A percentile compares a stretch with the other conserved stretches of the same genome.
These are phyloP conservation scores for Sebastes baramenuke DNA, from an alignment of 2,797 vertebrate genomes.

Conservation along the genomic window DNA sequence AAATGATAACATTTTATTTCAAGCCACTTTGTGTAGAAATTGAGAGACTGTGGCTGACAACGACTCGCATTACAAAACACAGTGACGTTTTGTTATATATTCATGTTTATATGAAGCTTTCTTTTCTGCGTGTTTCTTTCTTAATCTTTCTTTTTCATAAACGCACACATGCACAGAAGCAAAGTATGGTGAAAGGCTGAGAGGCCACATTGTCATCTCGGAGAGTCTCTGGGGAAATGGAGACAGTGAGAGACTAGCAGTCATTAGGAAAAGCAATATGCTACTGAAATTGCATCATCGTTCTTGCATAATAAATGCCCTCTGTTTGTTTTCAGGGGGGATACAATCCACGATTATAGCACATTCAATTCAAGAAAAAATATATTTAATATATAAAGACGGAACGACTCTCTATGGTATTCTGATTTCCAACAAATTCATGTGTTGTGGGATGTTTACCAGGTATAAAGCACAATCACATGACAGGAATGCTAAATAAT, in stretches of 20 bases:
- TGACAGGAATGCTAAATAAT: conserved; percentile 6
- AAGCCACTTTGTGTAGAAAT: background rate
- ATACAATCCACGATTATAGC: conserved; percentile 40
- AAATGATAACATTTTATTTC: background rate
- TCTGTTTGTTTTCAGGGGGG: conserved; percentile 53
- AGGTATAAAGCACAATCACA: background rate
- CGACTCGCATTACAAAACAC: background rate
- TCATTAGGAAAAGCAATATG: conserved; percentile 77
- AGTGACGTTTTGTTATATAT: background rate
- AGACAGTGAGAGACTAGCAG: conserved; percentile 49
- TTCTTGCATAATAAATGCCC: conserved; percentile 74
- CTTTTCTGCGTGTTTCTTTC: background rate
- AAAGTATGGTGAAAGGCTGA: conserved; percentile 11
- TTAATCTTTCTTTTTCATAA: conserved; percentile 8
- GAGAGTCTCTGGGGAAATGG: conserved; percentile 50
- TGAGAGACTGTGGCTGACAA: background rate
- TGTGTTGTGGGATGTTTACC: conserved; percentile 13
- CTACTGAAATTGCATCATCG: conserved; percentile 71
- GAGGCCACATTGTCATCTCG: conserved; percentile 35
- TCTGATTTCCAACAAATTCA: background rate
- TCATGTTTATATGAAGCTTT: background rate
- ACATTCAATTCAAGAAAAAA: conserved; percentile 6
- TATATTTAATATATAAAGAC: conserved; percentile 2
- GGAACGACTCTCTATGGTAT: background rate
- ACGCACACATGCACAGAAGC: conserved; percentile 1